Base-by-base conservation (phyloP, 2,888 invertebrate species). In the Strigamia maritima region DNA sequence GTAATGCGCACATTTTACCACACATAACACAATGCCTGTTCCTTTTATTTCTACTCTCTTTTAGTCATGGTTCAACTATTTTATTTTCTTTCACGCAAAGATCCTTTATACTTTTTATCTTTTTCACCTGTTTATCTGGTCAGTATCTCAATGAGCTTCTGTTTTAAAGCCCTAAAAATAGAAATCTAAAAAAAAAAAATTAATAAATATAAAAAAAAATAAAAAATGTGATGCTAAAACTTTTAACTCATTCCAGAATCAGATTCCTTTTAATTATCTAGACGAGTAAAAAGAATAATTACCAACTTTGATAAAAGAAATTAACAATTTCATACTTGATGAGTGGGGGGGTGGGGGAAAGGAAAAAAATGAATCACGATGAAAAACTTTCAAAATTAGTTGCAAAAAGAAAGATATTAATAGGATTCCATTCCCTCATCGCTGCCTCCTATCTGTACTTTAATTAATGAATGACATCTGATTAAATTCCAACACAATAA, bases 401-500 rank as follows among this genome's bases (percentile, higher is more conserved):
- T 12, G 24, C n/a, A n/a, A n/a, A n/a, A 65, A 65, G 14, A 49
- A 49, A 65, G 24, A 22, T 65, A 65, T 65, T 65, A 65, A 65
- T 65, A 65, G 60, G 60, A 65, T 65, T 65, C 60, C 60, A 65
- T 65, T 65, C 22, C 60, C 22, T 24, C 60, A 65, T 65, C 60
- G 22, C 60, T 44, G 44, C 22, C 60, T 65, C 44, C 14, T 44
- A n/a, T 44, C 44, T 44, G 12, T 14, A n/a, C 44, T 65, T 65
- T 65, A 65, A 65, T 65, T 65, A 65, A 65, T 65, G 60, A 65
- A 65, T 65, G 60, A 65, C 60, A 65, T 24, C 60, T 65, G 60
- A 65, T 65, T 65, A 65, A 65, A 65, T 65, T 65, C 60, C 60
- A 65, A 65, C 60, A 65, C 60, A 65, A 65, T 65, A 65, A 65